Evolutionary conservation across 2,888 invertebrate genomes (phyloP).

Genomic region (Nomada ruficornis): DNA sequence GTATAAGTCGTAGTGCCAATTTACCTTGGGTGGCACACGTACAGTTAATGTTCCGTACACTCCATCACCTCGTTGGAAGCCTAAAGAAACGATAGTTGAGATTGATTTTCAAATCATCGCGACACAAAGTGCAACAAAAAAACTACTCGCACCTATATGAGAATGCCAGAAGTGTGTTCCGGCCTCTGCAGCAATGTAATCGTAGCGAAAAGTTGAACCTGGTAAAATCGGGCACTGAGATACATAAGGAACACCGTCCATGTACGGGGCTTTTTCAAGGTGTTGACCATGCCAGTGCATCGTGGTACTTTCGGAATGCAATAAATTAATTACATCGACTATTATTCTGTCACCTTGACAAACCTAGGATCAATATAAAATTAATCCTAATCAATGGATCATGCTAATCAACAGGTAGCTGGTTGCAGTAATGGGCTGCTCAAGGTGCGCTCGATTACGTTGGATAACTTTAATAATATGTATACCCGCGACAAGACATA

Average conservation of each 20-base stretch:
- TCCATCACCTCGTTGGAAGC: conserved; percentile 95
- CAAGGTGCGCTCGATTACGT: too few relatives aligned
- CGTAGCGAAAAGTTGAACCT: conserved; percentile 90
- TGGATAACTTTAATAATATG: too few relatives aligned
- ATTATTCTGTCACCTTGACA: conserved; percentile 93
- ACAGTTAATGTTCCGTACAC: conserved; percentile 92
- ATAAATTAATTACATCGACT: conserved; percentile 92
- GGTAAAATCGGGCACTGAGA: conserved; percentile 94
- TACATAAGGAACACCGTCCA: conserved; percentile 95
- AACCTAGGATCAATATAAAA: conserved; percentile 86
- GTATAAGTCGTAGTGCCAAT: conserved; percentile 89
- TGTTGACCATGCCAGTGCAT: conserved; percentile 98
- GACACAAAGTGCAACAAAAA: neutral
- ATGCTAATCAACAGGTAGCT: neutral
- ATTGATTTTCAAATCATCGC: neutral
- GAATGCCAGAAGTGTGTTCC: conserved; percentile 96
- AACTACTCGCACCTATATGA: conserved; percentile 85
- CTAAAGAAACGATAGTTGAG: conserved; percentile 79
- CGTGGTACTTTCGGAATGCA: conserved; percentile 92
- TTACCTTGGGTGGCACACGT: conserved; percentile 87
- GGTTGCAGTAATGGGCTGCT: neutral
- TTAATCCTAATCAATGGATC: neutral
- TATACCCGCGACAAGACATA: neutral
- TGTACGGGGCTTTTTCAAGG: conserved; percentile 91
- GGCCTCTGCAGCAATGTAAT: conserved; percentile 89